A percentile compares a stretch with the other conserved stretches of the same genome.
Evolutionary conservation across 2,797 vertebrate species (phyloP).

Genomic region (Macrochelys suwanniensis): DNA sequence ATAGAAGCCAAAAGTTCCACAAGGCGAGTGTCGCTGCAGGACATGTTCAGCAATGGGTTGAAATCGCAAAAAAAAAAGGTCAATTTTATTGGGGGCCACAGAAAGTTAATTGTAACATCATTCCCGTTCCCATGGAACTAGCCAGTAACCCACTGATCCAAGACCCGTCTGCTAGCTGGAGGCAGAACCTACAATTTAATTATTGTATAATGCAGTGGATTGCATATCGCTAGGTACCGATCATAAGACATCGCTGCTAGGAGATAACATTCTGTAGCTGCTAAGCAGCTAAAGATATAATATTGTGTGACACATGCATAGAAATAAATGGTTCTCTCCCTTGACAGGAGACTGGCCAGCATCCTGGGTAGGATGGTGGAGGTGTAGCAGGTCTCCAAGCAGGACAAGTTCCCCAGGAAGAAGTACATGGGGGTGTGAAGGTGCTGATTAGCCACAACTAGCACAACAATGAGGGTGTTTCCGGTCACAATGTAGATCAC

Average conservation of each 20-base stretch:
- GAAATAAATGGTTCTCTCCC: background rate
- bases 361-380: no score
- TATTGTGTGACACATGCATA: conserved; percentile 22
- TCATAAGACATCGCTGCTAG: background rate
- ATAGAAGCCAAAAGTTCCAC: background rate
- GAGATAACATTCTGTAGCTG: no score
- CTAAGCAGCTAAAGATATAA: conserved; percentile 19
- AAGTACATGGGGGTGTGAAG: no score
- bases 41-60: conserved; percentile 23
- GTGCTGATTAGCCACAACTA: no score
- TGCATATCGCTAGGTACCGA: conserved; percentile 14
- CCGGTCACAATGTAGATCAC: no score
- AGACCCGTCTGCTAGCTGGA: no score
- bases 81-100: background rate
- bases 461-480: no score
- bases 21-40: background rate
- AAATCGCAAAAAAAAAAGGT: conserved; percentile 35
- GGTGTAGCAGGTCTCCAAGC: background rate
- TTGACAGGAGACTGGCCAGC: background rate
- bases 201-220: background rate
- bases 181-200: background rate
- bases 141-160: no score
- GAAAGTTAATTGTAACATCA: no score
- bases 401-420: no score
- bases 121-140: no score